phyloP scores from a whole-genome alignment of 1,140 invertebrate genomes.

The Rhyacophila brunnea region DNA sequence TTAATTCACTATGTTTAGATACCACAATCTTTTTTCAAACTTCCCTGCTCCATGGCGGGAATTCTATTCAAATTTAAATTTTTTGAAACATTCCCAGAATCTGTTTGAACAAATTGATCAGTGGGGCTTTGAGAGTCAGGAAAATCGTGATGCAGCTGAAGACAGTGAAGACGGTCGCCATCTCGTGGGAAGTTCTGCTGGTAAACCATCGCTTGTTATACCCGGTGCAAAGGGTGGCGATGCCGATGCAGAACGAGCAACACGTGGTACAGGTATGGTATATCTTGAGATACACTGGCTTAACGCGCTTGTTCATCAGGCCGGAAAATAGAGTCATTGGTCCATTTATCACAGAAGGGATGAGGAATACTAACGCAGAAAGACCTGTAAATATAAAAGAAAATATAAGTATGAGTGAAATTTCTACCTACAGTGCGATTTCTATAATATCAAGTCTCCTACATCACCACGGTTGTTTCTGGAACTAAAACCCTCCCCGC shows the following conservation, averaged over 20 bases:
- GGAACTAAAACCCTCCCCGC: too few relatives aligned
- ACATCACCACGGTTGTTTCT: too few relatives aligned
- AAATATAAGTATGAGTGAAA: too few relatives aligned
- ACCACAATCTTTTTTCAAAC: too few relatives aligned
- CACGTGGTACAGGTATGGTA: slow-evolving; percentile 19
- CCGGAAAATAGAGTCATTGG: slow-evolving; percentile 13
- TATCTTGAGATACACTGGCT: slow-evolving; percentile 17
- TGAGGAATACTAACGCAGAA: slow-evolving; percentile 13
- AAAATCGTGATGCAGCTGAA: slow-evolving; percentile 22
- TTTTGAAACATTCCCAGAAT: slow-evolving; percentile 1
- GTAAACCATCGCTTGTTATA: slow-evolving; percentile 25
- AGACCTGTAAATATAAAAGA: slow-evolving; percentile 25
- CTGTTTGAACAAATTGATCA: slow-evolving; percentile 16
- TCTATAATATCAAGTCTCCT: too few relatives aligned
- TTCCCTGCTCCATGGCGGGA: too few relatives aligned
- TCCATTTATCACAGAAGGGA: slow-evolving; percentile 16
- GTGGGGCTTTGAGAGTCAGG: slow-evolving; percentile 20
- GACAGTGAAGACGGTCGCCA: slow-evolving; percentile 17
- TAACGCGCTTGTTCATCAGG: slow-evolving; percentile 1
- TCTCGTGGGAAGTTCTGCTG: slow-evolving; percentile 6
- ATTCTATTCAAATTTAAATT: too few relatives aligned
- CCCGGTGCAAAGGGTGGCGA: slow-evolving; percentile 13
- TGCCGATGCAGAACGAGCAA: slow-evolving; percentile 16
- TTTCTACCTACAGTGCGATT: too few relatives aligned
- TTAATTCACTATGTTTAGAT: too few relatives aligned